A percentile compares a stretch with the other conserved stretches of the same genome.
phyloP scores from a whole-genome alignment of 2,113 vertebrate species.

The Melanocharis versteri region DNA sequence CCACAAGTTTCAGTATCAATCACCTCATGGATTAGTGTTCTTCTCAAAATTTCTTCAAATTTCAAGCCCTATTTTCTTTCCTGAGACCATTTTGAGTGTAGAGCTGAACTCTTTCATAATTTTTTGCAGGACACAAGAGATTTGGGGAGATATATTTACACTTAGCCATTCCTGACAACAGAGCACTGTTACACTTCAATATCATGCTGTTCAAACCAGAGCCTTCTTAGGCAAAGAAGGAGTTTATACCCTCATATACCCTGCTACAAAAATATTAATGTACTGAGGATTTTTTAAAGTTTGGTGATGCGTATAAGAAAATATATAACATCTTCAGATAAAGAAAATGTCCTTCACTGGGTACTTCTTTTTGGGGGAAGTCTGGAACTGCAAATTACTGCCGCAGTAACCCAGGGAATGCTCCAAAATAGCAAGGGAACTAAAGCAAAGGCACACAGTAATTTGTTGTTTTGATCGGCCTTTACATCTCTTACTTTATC shows the following conservation, averaged over 20 bases:
- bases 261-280: neutral
- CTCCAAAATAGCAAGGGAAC: neutral
- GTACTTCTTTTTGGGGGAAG: neutral
- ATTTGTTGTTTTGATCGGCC: neutral
- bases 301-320: rapidly evolving
- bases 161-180: neutral
- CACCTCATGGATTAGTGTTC: neutral
- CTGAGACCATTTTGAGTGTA: neutral
- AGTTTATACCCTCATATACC: neutral
- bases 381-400: neutral
- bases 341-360: rapidly evolving
- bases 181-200: neutral
- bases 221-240: neutral
- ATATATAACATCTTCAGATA: neutral
- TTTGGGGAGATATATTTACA: neutral
- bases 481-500: neutral
- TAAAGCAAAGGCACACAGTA: neutral
- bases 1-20: neutral
- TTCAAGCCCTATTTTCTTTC: neutral
- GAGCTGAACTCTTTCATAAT: neutral
- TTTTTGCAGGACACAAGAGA: neutral
- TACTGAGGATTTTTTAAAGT: neutral
- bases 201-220: neutral
- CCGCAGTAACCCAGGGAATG: neutral
- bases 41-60: neutral